Evolutionary conservation across 1,140 invertebrate genomes (phyloP).

Genomic region (Cataglyphis hispanica): DNA sequence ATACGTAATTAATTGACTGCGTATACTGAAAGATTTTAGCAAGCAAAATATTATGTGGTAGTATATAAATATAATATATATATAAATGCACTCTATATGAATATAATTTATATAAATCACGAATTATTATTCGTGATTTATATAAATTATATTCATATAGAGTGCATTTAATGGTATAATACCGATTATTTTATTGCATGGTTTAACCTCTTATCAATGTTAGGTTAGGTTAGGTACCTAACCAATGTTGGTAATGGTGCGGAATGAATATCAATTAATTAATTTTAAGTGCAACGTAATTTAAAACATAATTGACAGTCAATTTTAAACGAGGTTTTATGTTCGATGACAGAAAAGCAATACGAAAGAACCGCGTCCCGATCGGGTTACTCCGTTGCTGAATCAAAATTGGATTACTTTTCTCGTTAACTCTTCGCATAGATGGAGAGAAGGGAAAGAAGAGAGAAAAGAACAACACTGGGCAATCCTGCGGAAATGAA

Average conservation of each 20-base stretch:
- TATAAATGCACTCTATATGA: too few relatives aligned
- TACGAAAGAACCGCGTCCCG: slow-evolving; percentile 16
- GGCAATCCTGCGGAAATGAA: slow-evolving; percentile 74
- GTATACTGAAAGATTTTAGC: too few relatives aligned
- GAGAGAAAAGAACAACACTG: slow-evolving; percentile 47
- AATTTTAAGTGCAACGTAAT: slow-evolving; percentile 1
- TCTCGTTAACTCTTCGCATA: slow-evolving; percentile 67
- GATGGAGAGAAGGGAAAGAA: neutral
- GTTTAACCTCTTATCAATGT: too few relatives aligned
- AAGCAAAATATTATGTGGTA: too few relatives aligned
- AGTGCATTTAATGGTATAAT: too few relatives aligned
- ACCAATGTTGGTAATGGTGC: too few relatives aligned
- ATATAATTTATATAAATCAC: too few relatives aligned
- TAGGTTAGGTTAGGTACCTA: too few relatives aligned
- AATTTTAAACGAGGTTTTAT: neutral
- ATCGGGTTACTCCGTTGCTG: slow-evolving; percentile 39
- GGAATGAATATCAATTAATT: neutral
- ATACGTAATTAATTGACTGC: too few relatives aligned
- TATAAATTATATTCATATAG: too few relatives aligned
- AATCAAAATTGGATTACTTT: slow-evolving; percentile 68
- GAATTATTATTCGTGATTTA: too few relatives aligned
- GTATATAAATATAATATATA: too few relatives aligned
- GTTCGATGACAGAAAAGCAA: slow-evolving; percentile 13
- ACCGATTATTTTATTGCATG: neutral
- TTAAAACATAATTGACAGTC: neutral